Percentiles rank a stretch among this genome's conserved stretches.
These are phyloP conservation scores for Scaptomyza parva DNA, from an alignment of 2,888 invertebrate genomes.

Conservation along the genomic window DNA sequence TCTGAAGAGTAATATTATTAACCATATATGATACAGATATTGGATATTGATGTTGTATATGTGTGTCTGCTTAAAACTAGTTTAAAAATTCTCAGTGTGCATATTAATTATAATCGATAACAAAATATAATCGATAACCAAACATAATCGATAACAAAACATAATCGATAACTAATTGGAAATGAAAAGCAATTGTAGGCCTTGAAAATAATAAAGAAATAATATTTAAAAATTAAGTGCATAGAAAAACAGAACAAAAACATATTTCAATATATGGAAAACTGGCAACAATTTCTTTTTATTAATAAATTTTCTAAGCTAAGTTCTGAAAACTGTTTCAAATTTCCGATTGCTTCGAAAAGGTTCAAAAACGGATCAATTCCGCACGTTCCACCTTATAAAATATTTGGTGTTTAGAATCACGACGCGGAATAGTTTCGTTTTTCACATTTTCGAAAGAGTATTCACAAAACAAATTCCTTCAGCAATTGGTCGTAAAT, in stretches of 20 bases:
- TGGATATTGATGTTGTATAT: slow-evolving; percentile 58
- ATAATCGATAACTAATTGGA: slow-evolving; percentile 10
- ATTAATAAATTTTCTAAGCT: too few species aligned
- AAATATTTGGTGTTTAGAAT: slow-evolving; percentile 30
- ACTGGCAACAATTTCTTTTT: too few species aligned
- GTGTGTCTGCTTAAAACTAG: slow-evolving; percentile 44
- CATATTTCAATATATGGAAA: too few species aligned
- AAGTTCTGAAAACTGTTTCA: not conserved
- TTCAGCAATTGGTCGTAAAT: slow-evolving; percentile 6
- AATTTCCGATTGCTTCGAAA: not conserved
- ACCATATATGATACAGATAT: slow-evolving; percentile 36
- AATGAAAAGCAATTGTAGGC: slow-evolving; percentile 71
- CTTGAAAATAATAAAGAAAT: slow-evolving; percentile 37
- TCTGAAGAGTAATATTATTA: slow-evolving; percentile 25
- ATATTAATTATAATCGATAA: slow-evolving; percentile 10
- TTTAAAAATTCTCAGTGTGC: slow-evolving; percentile 29
- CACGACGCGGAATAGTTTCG: slow-evolving; percentile 23
- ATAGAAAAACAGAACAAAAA: too few species aligned
- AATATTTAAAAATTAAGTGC: too few species aligned
- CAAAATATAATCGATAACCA: too few species aligned
- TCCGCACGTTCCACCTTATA: slow-evolving; percentile 30
- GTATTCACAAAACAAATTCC: not conserved
- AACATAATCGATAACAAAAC: slow-evolving; percentile 1
- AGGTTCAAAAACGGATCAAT: slow-evolving; percentile 17
- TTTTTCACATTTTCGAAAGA: slow-evolving; percentile 12